phyloP scores from a whole-genome alignment of 1,140 invertebrate genomes.

The Trialeurodes vaporariorum region DNA sequence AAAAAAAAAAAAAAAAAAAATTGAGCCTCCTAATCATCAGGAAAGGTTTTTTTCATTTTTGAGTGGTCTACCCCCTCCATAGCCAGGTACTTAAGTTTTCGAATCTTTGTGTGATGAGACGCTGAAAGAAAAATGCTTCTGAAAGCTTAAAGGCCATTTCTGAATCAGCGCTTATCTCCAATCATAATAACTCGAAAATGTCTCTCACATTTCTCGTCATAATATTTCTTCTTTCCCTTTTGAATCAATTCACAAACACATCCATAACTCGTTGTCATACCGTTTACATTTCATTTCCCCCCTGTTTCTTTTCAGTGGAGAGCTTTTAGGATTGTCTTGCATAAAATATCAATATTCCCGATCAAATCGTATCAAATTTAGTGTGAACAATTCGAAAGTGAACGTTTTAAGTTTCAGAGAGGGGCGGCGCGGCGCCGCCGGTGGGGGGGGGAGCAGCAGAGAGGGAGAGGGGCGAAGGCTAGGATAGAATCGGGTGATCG shows the following conservation, averaged over 20 bases:
- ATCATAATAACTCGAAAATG: background rate
- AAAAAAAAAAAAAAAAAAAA: too few relatives aligned
- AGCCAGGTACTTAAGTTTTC: too few relatives aligned
- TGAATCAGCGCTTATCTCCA: background rate
- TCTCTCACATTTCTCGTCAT: background rate
- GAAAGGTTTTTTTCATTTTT: too few relatives aligned
- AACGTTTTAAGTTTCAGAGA: background rate
- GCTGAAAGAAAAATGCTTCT: too few relatives aligned
- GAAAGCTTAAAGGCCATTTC: background rate
- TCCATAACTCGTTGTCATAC: background rate
- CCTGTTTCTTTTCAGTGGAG: background rate
- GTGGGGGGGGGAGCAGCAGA: too few relatives aligned
- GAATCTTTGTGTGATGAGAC: too few relatives aligned
- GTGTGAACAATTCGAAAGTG: background rate
- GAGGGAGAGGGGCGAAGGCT: too few relatives aligned
- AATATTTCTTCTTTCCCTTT: background rate
- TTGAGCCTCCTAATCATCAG: too few relatives aligned
- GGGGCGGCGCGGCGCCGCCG: too few relatives aligned
- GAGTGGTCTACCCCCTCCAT: too few relatives aligned
- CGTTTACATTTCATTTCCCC: background rate
- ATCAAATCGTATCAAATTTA: conserved; percentile 1
- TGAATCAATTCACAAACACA: background rate
- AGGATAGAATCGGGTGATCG: too few relatives aligned
- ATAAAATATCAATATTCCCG: conserved; percentile 1
- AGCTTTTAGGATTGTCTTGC: background rate